These are phyloP conservation scores for Heteromyza rotundicornis DNA, from an alignment of 2,888 invertebrate species.

Conservation along the genomic window DNA sequence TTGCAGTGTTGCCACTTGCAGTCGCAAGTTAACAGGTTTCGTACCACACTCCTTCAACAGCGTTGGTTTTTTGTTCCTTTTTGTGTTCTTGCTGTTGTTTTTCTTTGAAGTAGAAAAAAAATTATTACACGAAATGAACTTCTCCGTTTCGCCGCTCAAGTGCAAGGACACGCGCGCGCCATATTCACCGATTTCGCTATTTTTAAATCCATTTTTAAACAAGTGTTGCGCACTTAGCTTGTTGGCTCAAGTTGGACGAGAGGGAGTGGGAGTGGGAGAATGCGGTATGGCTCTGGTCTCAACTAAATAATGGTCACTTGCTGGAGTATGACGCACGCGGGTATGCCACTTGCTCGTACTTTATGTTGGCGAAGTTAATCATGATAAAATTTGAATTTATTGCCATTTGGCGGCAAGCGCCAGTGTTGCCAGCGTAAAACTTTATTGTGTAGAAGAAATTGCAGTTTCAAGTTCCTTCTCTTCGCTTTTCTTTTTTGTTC, in stretches of 20 bases:
- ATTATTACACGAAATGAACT: too few species aligned
- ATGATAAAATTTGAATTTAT: conserved; percentile 40
- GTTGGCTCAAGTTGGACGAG: too few species aligned
- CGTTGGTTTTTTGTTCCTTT: too few species aligned
- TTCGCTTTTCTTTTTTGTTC: too few species aligned
- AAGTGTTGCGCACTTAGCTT: too few species aligned
- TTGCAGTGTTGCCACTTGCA: conserved; percentile 41
- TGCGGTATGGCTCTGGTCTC: not conserved
- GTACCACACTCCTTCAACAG: too few species aligned
- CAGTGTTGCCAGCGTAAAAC: not conserved
- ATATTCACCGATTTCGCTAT: too few species aligned
- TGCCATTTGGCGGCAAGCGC: conserved; percentile 12
- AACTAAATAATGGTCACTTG: not conserved
- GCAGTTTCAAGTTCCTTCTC: too few species aligned
- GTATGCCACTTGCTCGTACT: not conserved
- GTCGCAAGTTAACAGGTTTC: conserved; percentile 13
- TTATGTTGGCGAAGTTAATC: conserved; percentile 32
- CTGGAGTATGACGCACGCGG: not conserved
- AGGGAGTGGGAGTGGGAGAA: not conserved
- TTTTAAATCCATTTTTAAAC: too few species aligned
- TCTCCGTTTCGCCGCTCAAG: conserved; percentile 36
- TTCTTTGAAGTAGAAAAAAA: too few species aligned
- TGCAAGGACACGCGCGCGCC: conserved; percentile 40
- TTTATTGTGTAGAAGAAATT: too few species aligned
- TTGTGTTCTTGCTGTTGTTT: conserved; percentile 26